A percentile compares a stretch with the other conserved stretches of the same genome.
Conservation (phyloP, 2,797 vertebrate species). For the Liasis olivaceus region DNA sequence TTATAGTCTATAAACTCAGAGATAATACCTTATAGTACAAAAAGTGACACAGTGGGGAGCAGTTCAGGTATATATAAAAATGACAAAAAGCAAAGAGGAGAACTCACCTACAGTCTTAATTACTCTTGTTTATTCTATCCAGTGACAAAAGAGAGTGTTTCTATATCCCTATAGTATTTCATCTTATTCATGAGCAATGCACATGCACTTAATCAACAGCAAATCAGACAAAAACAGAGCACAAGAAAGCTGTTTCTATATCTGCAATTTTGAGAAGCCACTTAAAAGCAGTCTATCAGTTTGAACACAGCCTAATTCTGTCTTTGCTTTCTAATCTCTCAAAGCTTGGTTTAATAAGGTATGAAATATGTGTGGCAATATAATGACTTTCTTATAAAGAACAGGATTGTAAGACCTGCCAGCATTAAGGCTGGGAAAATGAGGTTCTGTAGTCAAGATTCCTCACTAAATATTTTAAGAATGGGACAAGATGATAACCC, state of each 20-base stretch:
- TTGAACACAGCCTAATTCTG: conserved; percentile 41
- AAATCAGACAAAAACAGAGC: neutral
- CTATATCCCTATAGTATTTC: neutral
- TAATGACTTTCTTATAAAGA: neutral
- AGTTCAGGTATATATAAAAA: neutral
- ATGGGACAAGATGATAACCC: neutral
- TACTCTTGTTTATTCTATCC: conserved; percentile 40
- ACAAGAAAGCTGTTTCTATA: conserved; percentile 35
- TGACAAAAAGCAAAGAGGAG: neutral
- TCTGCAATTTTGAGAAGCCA: neutral
- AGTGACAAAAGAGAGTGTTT: conserved; percentile 10
- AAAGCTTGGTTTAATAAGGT: neutral
- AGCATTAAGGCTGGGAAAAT: accelerated
- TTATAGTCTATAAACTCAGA: neutral
- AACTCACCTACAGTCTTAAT: neutral
- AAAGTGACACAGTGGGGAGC: neutral
- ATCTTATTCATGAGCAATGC: conserved; percentile 43
- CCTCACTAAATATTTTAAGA: neutral
- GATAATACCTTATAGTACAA: neutral
- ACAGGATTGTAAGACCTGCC: neutral
- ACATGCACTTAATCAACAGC: conserved; percentile 21
- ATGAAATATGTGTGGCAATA: neutral
- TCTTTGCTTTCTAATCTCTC: neutral
- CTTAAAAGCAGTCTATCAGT: conserved; percentile 45
- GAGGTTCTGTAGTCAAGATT: accelerated